These are phyloP conservation scores for pig (Sus scrofa) DNA, from an alignment of 2,113 vertebrate species.

Conservation along the genomic window DNA sequence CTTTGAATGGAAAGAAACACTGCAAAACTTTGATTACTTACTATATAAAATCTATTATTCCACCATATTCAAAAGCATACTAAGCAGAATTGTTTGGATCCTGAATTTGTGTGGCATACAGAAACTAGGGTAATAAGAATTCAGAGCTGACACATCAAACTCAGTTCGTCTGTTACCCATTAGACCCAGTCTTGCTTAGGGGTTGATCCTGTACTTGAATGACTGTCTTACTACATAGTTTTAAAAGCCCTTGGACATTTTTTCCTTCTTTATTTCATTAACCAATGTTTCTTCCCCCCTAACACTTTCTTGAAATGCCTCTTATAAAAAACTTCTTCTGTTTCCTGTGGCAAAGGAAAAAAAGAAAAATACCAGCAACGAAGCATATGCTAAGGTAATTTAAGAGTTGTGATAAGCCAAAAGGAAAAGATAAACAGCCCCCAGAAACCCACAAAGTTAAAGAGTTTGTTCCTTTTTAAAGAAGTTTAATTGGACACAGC, in stretches of 20 bases:
- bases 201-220: background rate
- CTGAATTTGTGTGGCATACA: background rate
- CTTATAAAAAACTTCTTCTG: constrained; percentile 8
- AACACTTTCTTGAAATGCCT: constrained; percentile 57
- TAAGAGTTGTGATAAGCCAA: constrained; percentile 74
- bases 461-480: constrained; percentile 74
- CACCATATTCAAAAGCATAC: background rate
- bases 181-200: constrained; percentile 21
- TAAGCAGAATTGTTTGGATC: background rate
- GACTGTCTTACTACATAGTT: background rate
- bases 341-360: constrained; percentile 70
- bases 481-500: constrained; percentile 77
- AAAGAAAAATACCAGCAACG: constrained; percentile 57
- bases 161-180: background rate
- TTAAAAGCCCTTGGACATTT: constrained; percentile 56
- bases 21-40: background rate
- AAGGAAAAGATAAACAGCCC: constrained; percentile 77
- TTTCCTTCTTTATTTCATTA: constrained; percentile 65
- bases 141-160: constrained; percentile 23
- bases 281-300: background rate
- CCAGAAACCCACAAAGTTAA: constrained; percentile 74
- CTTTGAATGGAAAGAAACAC: background rate
- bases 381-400: constrained; percentile 79
- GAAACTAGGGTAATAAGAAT: constrained; percentile 16
- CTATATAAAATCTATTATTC: background rate